These are phyloP conservation scores for Carterocephalus palaemon DNA, from an alignment of 2,888 invertebrate species.

Conservation along the genomic window DNA sequence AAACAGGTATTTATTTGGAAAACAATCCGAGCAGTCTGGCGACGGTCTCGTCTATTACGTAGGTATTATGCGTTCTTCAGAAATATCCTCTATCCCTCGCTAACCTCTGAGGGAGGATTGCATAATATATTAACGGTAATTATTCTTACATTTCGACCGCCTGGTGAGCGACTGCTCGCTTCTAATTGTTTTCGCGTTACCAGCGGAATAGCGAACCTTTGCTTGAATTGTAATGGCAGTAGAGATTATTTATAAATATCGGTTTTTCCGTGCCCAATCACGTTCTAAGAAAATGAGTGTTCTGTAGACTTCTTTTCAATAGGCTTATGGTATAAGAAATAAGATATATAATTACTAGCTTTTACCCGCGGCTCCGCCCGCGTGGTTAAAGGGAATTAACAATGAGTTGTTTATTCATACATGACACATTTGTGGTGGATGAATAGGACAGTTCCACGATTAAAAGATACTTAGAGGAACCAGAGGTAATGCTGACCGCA, in stretches of 20 bases:
- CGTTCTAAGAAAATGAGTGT: too few species aligned
- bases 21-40: conserved; percentile 20
- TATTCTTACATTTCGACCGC: conserved; percentile 57
- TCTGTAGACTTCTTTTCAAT: too few species aligned
- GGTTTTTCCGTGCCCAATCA: too few species aligned
- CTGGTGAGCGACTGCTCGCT: conserved; percentile 40
- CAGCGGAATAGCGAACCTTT: conserved; percentile 25
- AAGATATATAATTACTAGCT: too few species aligned
- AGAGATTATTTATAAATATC: conserved; percentile 12
- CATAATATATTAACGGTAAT: conserved; percentile 69
- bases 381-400: too few species aligned
- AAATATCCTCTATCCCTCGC: conserved; percentile 42
- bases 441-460: too few species aligned
- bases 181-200: conserved; percentile 54
- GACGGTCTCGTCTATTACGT: conserved; percentile 29
- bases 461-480: too few species aligned
- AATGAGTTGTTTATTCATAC: too few species aligned
- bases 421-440: too few species aligned
- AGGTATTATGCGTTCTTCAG: conserved; percentile 52
- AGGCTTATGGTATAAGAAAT: too few species aligned
- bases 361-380: too few species aligned
- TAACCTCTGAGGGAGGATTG: conserved; percentile 53
- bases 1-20: conserved; percentile 23
- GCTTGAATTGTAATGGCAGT: neutral
- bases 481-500: too few species aligned